Conservation (phyloP, 2,888 invertebrate genomes). For the Microctonus hyperodae region DNA sequence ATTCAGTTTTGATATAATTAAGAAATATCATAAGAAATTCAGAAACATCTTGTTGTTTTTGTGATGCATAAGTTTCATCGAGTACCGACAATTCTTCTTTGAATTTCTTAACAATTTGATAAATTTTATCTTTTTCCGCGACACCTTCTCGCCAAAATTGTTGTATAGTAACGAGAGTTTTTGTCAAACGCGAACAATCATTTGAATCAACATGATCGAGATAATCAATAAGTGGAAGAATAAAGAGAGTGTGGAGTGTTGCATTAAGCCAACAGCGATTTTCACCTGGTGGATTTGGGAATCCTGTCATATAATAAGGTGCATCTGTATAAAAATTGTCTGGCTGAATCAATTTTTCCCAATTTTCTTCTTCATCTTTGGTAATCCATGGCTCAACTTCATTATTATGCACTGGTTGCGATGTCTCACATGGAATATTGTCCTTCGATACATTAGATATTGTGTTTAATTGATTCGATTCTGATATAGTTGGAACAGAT, state of each 20-base stretch:
- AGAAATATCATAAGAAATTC: conserved; percentile 55
- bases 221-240: conserved; percentile 48
- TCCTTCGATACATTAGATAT: background rate
- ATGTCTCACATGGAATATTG: background rate
- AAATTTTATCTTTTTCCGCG: conserved; percentile 40
- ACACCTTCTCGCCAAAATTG: conserved; percentile 47
- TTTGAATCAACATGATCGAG: conserved; percentile 41
- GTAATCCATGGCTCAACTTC: conserved; percentile 33
- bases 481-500: background rate
- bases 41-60: conserved; percentile 56
- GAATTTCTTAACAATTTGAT: conserved; percentile 45
- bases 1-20: conserved; percentile 52
- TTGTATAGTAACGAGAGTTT: conserved; percentile 44
- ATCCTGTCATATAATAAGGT: conserved; percentile 50
- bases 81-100: conserved; percentile 49
- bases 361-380: conserved; percentile 27
- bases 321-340: conserved; percentile 16
- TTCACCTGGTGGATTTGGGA: conserved; percentile 56
- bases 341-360: conserved; percentile 6
- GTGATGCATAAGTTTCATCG: conserved; percentile 51
- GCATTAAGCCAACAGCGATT: conserved; percentile 58
- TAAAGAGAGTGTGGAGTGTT: conserved; percentile 52
- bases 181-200: conserved; percentile 45
- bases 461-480: background rate
- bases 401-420: conserved; percentile 7